Percentiles rank a stretch among this genome's conserved stretches.
These are phyloP conservation scores for Leucophenga varia DNA, from an alignment of 1,140 invertebrate species.

Conservation along the genomic window DNA sequence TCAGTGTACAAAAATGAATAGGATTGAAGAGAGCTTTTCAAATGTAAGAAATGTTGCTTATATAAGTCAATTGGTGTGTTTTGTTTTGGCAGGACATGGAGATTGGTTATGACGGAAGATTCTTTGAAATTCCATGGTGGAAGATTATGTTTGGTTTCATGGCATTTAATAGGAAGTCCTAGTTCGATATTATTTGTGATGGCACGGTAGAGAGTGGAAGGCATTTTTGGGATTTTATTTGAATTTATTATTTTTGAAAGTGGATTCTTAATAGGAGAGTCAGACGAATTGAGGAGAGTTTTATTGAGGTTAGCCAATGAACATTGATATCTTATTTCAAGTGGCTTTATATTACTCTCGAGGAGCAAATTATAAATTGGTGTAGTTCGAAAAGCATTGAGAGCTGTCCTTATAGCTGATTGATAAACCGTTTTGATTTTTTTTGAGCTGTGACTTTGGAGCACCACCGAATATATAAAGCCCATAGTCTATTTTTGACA, in stretches of 20 bases:
- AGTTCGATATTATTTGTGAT: not conserved
- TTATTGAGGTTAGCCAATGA: not conserved
- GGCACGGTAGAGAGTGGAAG: not conserved
- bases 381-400: conserved; percentile 2
- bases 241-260: not conserved
- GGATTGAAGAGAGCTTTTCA: not conserved
- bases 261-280: not conserved
- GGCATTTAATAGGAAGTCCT: not conserved
- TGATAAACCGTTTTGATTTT: not conserved
- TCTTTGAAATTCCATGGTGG: not conserved
- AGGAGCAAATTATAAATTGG: conserved; percentile 7
- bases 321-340: not conserved
- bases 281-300: not conserved
- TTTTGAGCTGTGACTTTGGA: not conserved
- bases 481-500: conserved; percentile 1
- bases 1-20: not conserved
- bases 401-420: not conserved
- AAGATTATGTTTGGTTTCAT: not conserved
- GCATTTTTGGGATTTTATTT: not conserved
- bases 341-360: not conserved
- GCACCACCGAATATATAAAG: not conserved
- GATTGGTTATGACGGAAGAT: not conserved
- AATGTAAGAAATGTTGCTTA: not conserved
- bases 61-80: not conserved
- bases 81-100: not conserved